Conservation (phyloP, 2,888 invertebrate species). For the Pachymerium ferrugineum region DNA sequence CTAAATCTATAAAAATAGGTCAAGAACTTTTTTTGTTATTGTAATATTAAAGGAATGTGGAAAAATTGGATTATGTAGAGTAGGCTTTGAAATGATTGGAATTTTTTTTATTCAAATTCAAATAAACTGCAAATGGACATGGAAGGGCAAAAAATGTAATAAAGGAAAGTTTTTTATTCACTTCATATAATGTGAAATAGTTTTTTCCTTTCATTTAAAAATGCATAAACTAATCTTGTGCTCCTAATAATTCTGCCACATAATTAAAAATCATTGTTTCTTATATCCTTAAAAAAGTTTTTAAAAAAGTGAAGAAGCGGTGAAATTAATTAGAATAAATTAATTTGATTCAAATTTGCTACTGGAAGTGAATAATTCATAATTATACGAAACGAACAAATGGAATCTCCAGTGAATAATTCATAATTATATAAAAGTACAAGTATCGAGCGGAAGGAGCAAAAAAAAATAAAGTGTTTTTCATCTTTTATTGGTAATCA, state of each 20-base stretch:
- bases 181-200: too few species aligned
- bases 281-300: neutral
- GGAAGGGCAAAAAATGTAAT: neutral
- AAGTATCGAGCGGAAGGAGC: too few species aligned
- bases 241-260: neutral
- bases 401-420: too few species aligned
- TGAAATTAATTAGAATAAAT: neutral
- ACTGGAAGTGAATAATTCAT: neutral
- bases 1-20: neutral
- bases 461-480: too few species aligned
- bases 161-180: neutral
- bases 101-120: neutral
- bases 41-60: neutral
- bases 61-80: neutral
- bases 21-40: neutral
- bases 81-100: neutral
- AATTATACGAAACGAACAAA: neutral
- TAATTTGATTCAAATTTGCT: neutral
- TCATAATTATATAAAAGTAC: too few species aligned
- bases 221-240: neutral
- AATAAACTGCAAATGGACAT: neutral
- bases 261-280: neutral
- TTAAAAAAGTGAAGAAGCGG: neutral
- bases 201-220: neutral
- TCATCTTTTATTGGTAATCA: too few species aligned